Evolutionary conservation across 1,140 invertebrate genomes (phyloP), one percentile per base, ranked within the genome.

Genomic region (Drosophila pectinifera): DNA sequence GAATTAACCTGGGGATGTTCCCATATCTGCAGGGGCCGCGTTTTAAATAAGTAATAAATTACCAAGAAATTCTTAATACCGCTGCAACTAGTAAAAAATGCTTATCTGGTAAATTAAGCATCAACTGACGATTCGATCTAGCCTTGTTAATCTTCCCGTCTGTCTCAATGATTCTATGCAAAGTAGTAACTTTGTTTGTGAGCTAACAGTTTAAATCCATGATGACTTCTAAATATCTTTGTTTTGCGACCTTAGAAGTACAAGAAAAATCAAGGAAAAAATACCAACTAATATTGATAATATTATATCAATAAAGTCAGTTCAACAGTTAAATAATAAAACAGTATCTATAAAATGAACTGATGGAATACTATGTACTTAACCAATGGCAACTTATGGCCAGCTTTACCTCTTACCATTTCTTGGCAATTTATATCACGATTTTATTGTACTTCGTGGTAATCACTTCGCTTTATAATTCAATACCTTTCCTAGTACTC

Each of bases 41-140:
- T n/a, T 7, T 22, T 68, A 20, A 55, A 55, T 45, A 31, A 45
- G 39, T 24, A 55, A 38, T 65, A 51, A 51, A 64, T 8, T 13
- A 38, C 10, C 28, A 18, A 18, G n/a, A n/a, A n/a, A n/a, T n/a
- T n/a, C n/a, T n/a, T 31, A 31, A 31, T 31, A 10, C 8, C 28
- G 8, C 4, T 22, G 8, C 28, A 31, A 31, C 4, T 4, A 22
- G 22, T 22, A 2, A 2, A 22, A 1, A 22, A 22, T 22, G 22
- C 22, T 2, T 22, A 22, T 1, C 22, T 2, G 22, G 22, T 4
- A 22, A 2, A 28, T 28, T 7, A 28, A 28, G 26, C 26, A 28
- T 28, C 26, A 28, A 28, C 6, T 2, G n/a, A 16, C 7, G 38
- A 39, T 2, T 10, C 20, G 13, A 28, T 28, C 4, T 16, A 16